These are phyloP conservation scores for Dendrolimus punctatus DNA, from an alignment of 1,140 invertebrate genomes.

Conservation along the genomic window DNA sequence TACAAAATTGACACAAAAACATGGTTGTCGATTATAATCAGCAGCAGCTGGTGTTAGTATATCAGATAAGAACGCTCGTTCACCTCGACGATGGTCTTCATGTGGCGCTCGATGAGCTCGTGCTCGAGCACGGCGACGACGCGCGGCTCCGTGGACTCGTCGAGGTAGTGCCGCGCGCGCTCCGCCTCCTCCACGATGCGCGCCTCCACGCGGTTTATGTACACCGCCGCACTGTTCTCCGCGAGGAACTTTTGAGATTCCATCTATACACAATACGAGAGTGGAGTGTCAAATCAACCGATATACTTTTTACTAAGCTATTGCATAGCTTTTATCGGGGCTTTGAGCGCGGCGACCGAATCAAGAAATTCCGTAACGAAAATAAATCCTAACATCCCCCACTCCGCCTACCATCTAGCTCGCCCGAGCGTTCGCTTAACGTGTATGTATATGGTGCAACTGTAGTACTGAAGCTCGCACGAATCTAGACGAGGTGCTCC, in stretches of 20 bases:
- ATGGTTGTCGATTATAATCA: neutral
- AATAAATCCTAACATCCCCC: too few species aligned
- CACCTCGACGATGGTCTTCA: conserved; percentile 92
- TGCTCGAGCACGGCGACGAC: conserved; percentile 98
- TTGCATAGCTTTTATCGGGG: too few species aligned
- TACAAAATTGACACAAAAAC: neutral
- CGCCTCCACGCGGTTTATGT: conserved; percentile 98
- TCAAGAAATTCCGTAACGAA: too few species aligned
- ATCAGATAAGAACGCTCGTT: neutral
- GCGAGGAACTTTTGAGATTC: conserved; percentile 99
- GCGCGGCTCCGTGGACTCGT: conserved; percentile 94
- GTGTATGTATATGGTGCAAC: too few species aligned
- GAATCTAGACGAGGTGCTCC: too few species aligned
- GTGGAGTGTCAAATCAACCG: neutral
- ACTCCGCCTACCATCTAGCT: too few species aligned
- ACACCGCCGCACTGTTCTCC: conserved; percentile 99
- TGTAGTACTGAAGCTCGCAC: too few species aligned
- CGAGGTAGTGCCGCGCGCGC: conserved; percentile 97
- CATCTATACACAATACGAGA: conserved; percentile 73
- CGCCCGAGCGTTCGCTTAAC: too few species aligned
- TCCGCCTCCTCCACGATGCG: conserved; percentile 98
- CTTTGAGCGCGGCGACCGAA: too few species aligned
- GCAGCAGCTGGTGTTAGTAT: neutral
- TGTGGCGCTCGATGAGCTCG: conserved; percentile 98
- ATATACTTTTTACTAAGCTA: neutral